Evolutionary conservation across 2,888 invertebrate genomes (phyloP).

Genomic region (Aquatica leii): DNA sequence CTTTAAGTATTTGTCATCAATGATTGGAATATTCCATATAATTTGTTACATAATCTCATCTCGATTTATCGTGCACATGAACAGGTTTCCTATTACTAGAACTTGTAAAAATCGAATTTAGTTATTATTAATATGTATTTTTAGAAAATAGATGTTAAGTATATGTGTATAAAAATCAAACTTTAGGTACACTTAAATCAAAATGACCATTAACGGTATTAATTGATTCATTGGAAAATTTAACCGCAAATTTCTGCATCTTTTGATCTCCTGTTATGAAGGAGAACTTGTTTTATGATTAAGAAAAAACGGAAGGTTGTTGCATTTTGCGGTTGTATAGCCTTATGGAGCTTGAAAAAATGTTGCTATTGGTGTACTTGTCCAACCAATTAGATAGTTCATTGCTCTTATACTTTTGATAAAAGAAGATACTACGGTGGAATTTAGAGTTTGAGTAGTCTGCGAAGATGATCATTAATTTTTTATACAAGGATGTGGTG

Average conservation of each 20-base stretch:
- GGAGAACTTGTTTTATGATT: neutral
- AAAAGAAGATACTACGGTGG: neutral
- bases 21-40: too few relatives aligned
- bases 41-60: too few relatives aligned
- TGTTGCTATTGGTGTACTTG: neutral
- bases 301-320: neutral
- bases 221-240: slow-evolving; percentile 1
- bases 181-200: too few relatives aligned
- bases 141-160: too few relatives aligned
- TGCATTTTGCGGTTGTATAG: neutral
- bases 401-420: slow-evolving; percentile 9
- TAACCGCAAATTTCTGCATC: neutral
- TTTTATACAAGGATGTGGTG: slow-evolving; percentile 3
- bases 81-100: too few relatives aligned
- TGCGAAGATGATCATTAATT: slow-evolving; percentile 5
- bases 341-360: neutral
- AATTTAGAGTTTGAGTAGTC: neutral
- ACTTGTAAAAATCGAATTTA: too few relatives aligned
- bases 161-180: too few relatives aligned
- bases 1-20: too few relatives aligned
- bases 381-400: neutral
- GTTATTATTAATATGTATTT: too few relatives aligned
- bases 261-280: slow-evolving; percentile 2
- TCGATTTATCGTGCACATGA: too few relatives aligned
- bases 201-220: slow-evolving; percentile 6